Percentiles rank a stretch among this genome's conserved stretches.
Conservation (phyloP, 2,888 invertebrate species). For the Cyrtodaria siliqua region DNA sequence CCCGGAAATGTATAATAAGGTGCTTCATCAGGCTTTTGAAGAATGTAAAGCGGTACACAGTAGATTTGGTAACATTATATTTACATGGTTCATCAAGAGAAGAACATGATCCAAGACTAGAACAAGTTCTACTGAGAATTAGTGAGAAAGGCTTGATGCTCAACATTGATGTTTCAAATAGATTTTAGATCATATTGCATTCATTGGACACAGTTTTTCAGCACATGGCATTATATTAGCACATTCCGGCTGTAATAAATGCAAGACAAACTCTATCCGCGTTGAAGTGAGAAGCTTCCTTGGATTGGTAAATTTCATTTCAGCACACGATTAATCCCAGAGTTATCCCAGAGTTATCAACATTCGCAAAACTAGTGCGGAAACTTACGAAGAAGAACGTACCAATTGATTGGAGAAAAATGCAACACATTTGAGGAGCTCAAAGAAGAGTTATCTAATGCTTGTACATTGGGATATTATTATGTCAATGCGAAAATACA, state of each 20-base stretch:
- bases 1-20: conserved; percentile 51
- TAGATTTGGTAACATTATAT: conserved; percentile 55
- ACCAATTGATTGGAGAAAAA: conserved; percentile 20
- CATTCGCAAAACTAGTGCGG: conserved; percentile 37
- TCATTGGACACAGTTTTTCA: conserved; percentile 50
- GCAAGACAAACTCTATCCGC: conserved; percentile 35
- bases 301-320: conserved; percentile 50
- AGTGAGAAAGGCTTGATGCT: conserved; percentile 31
- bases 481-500: conserved; percentile 1
- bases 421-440: conserved; percentile 33
- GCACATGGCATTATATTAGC: conserved; percentile 39
- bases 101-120: conserved; percentile 59
- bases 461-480: conserved; percentile 11
- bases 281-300: conserved; percentile 31
- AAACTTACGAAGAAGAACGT: conserved; percentile 21
- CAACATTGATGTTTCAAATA: conserved; percentile 64
- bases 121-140: conserved; percentile 39
- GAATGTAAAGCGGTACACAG: conserved; percentile 35
- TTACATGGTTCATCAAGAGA: conserved; percentile 50
- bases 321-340: conserved; percentile 21
- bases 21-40: conserved; percentile 30
- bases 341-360: conserved; percentile 54
- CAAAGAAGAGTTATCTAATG: conserved; percentile 22
- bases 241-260: not conserved
- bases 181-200: conserved; percentile 45